Evolutionary conservation across 30 jellyfish, hydroid and myxozoan species (phyloP), one percentile per base, ranked within the genome.

Genomic region (Pelagia noctiluca): DNA sequence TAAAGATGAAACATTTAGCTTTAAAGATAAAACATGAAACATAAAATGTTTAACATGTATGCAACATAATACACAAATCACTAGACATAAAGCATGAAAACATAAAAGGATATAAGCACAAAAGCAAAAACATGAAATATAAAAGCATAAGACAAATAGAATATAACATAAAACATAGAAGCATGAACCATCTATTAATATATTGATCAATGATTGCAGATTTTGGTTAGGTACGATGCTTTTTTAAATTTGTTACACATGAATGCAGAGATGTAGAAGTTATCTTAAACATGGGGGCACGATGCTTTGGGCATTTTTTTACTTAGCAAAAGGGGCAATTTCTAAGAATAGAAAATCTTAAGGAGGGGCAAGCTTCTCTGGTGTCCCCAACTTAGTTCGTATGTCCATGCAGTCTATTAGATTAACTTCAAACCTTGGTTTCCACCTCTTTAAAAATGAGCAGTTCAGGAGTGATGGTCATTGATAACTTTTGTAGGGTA

Each of bases 401-500:
- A 5, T 8, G 16, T 5, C 16, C 16, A 42, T 16, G 16, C 16
- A 42, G 16, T 5, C 16, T 5, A 42, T 5, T 42, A 42, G 57
- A 42, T 42, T 42, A 42, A 42, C 8, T 42, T 42, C 24, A 4
- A 30, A 70, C 82, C 25, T 70, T 34, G 8, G 12, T 70, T 37
- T 70, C 82, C n/a, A 70, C 35, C 81, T 74, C 86, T 49, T 74
- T 66, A 13, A 74, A 23, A 38, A 8, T n/a, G 11, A 74, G 21
- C 35, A 13, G 19, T 18, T 66, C 37, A 38, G 63, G 76, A 11
- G 89, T 47, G 36, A 86, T 75, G 13, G 34, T 37, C 80, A 86
- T 42, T n/a, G 94, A 24, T 10, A 86, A 86, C 81, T 78, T 86
- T 29, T 52, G 87, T 11, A 86, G 66, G 53, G 83, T 77, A 2